Base-by-base conservation (phyloP, 2,888 invertebrate species). In the Pasiphila rectangulata region DNA sequence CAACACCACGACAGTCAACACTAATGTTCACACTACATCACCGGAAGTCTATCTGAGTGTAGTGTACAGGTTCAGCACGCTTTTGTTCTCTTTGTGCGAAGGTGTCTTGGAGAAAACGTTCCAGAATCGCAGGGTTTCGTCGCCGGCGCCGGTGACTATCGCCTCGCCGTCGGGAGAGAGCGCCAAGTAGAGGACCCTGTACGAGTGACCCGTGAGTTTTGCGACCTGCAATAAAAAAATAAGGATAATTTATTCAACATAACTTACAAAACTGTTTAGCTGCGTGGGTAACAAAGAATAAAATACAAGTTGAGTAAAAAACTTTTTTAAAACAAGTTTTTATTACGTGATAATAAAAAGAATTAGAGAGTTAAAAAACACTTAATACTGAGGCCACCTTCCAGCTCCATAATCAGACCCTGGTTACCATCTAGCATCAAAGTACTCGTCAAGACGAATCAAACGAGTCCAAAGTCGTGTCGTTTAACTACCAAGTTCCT, bases 91-190 rank as follows among this genome's bases (percentile, higher is more conserved):
- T 79, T 96, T 96, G 74, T 96, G 96, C 46, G 97, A 97, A 23
- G 97, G 92, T 9, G 97, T 97, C 90, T 99, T 99, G 71, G 97
- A 98, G 87, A 99, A 99, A 0, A 99, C 98, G 89, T 98, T 98
- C 99, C 98, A 99, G 82, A 99, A 99, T 4, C 99, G 91, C 3
- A 99, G 90, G 0, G 99, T 99, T 78, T 99, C 99, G 81, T 99
- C 99, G 0, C 99, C 99, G 0, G 99, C 99, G 16, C 99, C 99
- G 0, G 99, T 99, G 0, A 99, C 99, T 57, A 99, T 99, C 1
- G 98, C 97, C 78, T 99, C 98, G 20, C 99, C 99, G 78, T 98
- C 98, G 0, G 99, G 99, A 2, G 98, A 98, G 80, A 99, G 92
- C 0, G 99, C 98, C 64, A 99, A 85, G 81, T 99, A 99, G 0